Evolutionary conservation across 1,140 invertebrate species (phyloP).

Genomic region (Calosoma granatense): DNA sequence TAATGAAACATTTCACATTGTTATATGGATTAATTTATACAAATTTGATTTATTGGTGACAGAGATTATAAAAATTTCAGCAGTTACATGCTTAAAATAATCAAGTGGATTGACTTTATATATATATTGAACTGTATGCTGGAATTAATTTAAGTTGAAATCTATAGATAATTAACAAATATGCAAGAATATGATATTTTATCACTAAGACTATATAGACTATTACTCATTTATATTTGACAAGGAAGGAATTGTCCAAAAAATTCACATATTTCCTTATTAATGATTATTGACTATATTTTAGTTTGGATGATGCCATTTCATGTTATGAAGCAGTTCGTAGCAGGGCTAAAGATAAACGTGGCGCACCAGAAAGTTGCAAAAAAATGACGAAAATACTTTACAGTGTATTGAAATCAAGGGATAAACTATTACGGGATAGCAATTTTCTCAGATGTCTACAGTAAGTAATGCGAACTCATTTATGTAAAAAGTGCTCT

Average conservation of each 20-base stretch:
- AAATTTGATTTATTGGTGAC: too few species aligned
- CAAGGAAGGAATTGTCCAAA: too few species aligned
- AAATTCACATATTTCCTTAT: too few species aligned
- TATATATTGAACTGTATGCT: too few species aligned
- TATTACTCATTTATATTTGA: slow-evolving; percentile 29
- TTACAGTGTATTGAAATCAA: slow-evolving; percentile 35
- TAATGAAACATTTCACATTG: too few species aligned
- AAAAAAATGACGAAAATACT: slow-evolving; percentile 34
- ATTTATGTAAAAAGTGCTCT: neutral
- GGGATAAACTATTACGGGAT: slow-evolving; percentile 35
- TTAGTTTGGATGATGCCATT: slow-evolving; percentile 12
- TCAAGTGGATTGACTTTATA: too few species aligned
- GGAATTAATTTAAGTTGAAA: too few species aligned
- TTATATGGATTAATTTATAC: too few species aligned
- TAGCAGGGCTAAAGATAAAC: slow-evolving; percentile 29
- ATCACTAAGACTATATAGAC: slow-evolving; percentile 33
- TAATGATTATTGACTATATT: too few species aligned
- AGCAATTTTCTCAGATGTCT: slow-evolving; percentile 32
- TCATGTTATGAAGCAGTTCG: slow-evolving; percentile 29
- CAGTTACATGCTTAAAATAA: too few species aligned
- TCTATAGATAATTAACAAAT: too few species aligned
- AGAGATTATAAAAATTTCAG: too few species aligned
- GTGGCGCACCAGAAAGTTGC: slow-evolving; percentile 28
- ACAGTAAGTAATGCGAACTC: slow-evolving; percentile 16
- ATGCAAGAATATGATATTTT: slow-evolving; percentile 28